Evolutionary conservation across 2,888 invertebrate genomes (phyloP), one percentile per base, ranked within the genome.

Genomic region (Smittia aterrima): DNA sequence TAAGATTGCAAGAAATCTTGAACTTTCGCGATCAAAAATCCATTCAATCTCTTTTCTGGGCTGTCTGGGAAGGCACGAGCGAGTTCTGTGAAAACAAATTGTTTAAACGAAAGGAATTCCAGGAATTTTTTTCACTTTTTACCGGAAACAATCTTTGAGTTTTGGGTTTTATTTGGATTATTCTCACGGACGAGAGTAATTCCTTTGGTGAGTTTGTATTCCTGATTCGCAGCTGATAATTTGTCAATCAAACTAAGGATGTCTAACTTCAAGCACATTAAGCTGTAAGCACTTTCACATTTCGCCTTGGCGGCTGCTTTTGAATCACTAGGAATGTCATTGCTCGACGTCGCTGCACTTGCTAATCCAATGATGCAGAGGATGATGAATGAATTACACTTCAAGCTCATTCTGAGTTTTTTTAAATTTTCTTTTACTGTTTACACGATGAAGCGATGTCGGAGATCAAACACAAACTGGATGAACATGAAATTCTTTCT

Each of bases 251-350:
- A 88, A 2, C 90, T 90, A 1, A 92, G 87, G 64, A 91, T 87
- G 78, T 92, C 92, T 76, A 93, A 84, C 80, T 93, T 93, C 47
- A 93, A 82, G 79, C 93, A 93, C 79, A 91, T 90, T 24, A 89
- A 85, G 80, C 89, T 91, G 78, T 89, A 88, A 0, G 84, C 82
- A 24, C 84, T 85, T 47, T 84, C 84, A 80, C 90, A 90, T 18
- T 74, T 74, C 16, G 66, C 20, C 64, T 74, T 74, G n/a, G 54
- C 25, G 20, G 24, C 62, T 22, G 27, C 20, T 47, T 74, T 74
- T 38, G 11, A 20, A 20, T 74, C 66, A 4, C 32, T 13, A 2
- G 58, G 54, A 40, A 72, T 72, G n/a, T 74, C 74, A 62, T 73
- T 73, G 38, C 38, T 62, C 2, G 54, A 25, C 13, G 25, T 3